Evolutionary conservation across 1,140 invertebrate genomes (phyloP).

Genomic region (Aporrectodea caliginosa): DNA sequence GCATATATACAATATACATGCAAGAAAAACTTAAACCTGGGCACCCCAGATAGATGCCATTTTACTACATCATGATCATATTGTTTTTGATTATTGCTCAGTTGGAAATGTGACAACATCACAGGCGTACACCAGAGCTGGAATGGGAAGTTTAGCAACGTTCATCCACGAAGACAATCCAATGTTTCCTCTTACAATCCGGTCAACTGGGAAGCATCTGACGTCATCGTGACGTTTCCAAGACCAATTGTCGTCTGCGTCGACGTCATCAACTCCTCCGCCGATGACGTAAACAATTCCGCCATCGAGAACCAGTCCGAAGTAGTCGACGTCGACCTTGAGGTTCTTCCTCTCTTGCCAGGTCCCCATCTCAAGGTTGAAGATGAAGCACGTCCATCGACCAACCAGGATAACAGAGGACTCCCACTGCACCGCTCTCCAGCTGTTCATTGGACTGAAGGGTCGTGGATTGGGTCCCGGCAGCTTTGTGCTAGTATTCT

Average conservation of each 20-base stretch:
- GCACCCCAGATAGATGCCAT: no score
- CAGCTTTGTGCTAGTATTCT: neutral
- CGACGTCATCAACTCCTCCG: neutral
- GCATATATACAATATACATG: no score
- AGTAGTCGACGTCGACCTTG: neutral
- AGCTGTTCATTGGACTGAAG: neutral
- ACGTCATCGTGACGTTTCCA: neutral
- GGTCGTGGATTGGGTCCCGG: neutral
- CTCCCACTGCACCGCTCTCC: neutral
- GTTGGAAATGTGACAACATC: neutral
- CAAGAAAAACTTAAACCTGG: no score
- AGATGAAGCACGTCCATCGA: neutral
- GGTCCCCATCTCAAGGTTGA: neutral
- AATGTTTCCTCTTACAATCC: neutral
- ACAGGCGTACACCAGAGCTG: neutral
- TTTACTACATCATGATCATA: no score
- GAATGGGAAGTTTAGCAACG: neutral
- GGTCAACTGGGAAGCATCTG: neutral
- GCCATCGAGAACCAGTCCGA: neutral
- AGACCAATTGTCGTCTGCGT: neutral
- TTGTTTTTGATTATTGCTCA: no score
- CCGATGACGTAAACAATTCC: neutral
- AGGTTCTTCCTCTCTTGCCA: neutral
- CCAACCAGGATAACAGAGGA: neutral
- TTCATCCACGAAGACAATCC: neutral